Evolutionary conservation across 1,140 invertebrate genomes (phyloP).

Genomic region (Drosophila neocordata): DNA sequence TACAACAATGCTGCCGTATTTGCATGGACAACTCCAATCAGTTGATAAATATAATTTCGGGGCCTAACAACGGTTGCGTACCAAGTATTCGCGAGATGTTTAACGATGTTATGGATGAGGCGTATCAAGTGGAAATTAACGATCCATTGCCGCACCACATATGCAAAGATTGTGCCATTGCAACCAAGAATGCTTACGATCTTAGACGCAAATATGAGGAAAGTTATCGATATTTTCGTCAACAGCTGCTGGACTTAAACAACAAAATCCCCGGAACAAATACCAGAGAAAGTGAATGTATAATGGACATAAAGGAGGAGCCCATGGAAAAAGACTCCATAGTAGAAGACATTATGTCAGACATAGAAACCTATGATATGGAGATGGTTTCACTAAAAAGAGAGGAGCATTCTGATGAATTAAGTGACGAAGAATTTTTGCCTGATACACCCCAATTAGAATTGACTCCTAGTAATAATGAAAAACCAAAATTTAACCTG

Average conservation of each 20-base stretch:
- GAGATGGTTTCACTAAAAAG: not conserved
- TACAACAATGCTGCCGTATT: conserved; percentile 7
- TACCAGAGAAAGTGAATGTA: not conserved
- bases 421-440: not conserved
- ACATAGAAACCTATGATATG: not conserved
- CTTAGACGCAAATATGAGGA: conserved; percentile 8
- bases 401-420: not conserved
- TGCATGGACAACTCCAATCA: not conserved
- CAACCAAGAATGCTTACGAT: not conserved
- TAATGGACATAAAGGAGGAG: not conserved
- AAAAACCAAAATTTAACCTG: conserved; percentile 28
- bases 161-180: not conserved
- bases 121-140: not conserved
- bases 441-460: not conserved
- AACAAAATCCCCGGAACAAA: not conserved
- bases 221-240: conserved; percentile 15
- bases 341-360: not conserved
- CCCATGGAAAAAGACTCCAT: not conserved
- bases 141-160: not conserved
- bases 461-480: not conserved
- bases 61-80: not conserved
- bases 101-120: conserved; percentile 1
- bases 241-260: not conserved
- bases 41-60: not conserved
- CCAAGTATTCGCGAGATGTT: not conserved